A percentile compares a stretch with the other conserved stretches of the same genome.
phyloP scores from a whole-genome alignment of 2,888 invertebrate species.

The Phymatocera aterrima region DNA sequence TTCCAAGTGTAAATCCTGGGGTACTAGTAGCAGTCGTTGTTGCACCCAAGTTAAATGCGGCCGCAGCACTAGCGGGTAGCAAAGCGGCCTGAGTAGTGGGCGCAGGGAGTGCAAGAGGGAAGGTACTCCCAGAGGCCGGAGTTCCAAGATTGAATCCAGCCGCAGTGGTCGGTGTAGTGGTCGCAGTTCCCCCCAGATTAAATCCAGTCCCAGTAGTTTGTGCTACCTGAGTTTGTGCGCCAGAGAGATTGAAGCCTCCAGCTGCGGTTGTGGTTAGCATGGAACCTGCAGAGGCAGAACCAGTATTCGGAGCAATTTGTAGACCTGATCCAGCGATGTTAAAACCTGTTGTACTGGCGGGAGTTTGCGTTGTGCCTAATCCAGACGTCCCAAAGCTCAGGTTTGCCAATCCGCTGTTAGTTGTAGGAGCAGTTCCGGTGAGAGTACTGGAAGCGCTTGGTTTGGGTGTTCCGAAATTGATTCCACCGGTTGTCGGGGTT shows the following conservation, averaged over 20 bases:
- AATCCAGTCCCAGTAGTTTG: conserved; percentile 53
- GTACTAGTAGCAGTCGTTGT: conserved; percentile 53
- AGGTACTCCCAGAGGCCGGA: conserved; percentile 41
- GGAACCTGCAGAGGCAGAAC: not conserved
- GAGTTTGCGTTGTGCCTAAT: conserved; percentile 72
- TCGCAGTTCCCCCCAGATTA: conserved; percentile 47
- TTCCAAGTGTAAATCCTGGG: conserved; percentile 43
- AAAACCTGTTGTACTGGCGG: conserved; percentile 72
- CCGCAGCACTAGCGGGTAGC: too few species aligned
- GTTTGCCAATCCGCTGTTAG: not conserved
- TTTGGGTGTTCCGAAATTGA: conserved; percentile 41
- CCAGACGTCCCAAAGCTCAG: conserved; percentile 53
- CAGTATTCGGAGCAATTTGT: conserved; percentile 64
- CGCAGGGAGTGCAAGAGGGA: conserved; percentile 53
- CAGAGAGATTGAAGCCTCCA: conserved; percentile 52
- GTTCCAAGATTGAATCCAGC: conserved; percentile 47
- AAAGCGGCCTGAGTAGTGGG: too few species aligned
- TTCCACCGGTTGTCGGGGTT: conserved; percentile 8
- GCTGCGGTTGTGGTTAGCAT: conserved; percentile 38
- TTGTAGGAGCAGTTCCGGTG: conserved; percentile 40
- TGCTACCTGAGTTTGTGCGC: conserved; percentile 23
- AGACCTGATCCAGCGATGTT: conserved; percentile 66
- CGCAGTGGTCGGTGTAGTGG: conserved; percentile 50
- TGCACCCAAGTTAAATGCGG: conserved; percentile 57
- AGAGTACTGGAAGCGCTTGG: conserved; percentile 45